phyloP scores from a whole-genome alignment of 2,888 invertebrate species.

The Eupithecia subfuscata region DNA sequence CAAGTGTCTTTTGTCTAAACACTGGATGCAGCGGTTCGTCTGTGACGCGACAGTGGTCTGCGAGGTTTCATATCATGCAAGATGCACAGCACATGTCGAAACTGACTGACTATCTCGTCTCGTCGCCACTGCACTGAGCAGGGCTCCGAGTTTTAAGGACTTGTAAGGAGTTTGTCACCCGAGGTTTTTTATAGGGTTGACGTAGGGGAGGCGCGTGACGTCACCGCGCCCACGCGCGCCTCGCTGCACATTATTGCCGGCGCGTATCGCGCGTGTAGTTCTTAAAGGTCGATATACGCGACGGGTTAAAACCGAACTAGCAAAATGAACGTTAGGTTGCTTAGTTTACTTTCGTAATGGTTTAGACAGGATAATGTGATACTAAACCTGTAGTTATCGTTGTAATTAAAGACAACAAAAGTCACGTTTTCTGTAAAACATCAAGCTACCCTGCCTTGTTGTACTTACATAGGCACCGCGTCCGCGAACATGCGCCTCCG shows the following conservation, averaged over 20 bases:
- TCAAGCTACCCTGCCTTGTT: neutral
- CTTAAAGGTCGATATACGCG: too few species aligned
- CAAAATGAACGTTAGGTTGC: neutral
- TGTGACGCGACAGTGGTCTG: neutral
- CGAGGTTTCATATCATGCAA: neutral
- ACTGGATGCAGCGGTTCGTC: neutral
- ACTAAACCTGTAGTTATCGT: neutral
- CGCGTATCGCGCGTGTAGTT: too few species aligned
- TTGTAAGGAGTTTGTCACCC: too few species aligned
- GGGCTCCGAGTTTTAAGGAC: too few species aligned
- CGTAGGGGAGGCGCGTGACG: conserved; percentile 31
- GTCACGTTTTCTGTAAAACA: neutral
- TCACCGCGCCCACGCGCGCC: conserved; percentile 29
- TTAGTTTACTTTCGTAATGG: neutral
- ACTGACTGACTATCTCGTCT: too few species aligned
- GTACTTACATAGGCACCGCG: neutral
- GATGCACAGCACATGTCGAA: too few species aligned
- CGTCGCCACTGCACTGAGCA: too few species aligned
- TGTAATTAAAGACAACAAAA: neutral
- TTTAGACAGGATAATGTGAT: neutral
- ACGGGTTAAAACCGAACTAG: neutral
- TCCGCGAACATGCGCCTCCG: too few species aligned
- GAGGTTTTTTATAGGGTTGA: too few species aligned
- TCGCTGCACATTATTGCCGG: neutral
- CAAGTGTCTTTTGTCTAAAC: too few species aligned